These are phyloP conservation scores for Leucozona laternaria DNA, from an alignment of 2,888 invertebrate species.

Conservation along the genomic window DNA sequence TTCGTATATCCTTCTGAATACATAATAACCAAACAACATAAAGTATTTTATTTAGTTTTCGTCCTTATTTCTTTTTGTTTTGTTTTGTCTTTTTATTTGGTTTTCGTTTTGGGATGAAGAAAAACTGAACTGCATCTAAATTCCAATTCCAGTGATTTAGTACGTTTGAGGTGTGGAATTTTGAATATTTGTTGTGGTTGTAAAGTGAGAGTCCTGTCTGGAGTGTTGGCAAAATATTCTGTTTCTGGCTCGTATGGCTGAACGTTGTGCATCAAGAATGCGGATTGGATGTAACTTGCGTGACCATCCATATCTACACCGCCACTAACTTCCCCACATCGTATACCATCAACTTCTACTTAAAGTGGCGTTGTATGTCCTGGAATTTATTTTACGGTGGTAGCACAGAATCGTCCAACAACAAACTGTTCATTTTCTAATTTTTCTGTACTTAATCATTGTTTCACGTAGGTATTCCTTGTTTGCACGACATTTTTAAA, in stretches of 20 bases:
- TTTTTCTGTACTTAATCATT: slow-evolving; percentile 31
- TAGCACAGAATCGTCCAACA: not conserved
- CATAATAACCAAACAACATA: slow-evolving; percentile 25
- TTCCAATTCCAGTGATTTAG: slow-evolving; percentile 71
- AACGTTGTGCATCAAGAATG: not conserved
- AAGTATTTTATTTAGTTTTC: slow-evolving; percentile 24
- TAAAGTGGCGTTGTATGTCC: slow-evolving; percentile 54
- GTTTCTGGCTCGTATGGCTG: not conserved
- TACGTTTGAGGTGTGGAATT: slow-evolving; percentile 48
- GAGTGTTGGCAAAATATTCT: not conserved
- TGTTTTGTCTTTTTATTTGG: not conserved
- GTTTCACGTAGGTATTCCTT: slow-evolving; percentile 49
- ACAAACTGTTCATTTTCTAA: slow-evolving; percentile 27
- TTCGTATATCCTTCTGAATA: not conserved
- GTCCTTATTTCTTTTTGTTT: slow-evolving; percentile 19
- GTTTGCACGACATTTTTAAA: slow-evolving; percentile 49
- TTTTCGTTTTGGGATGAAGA: slow-evolving; percentile 29
- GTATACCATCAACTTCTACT: not conserved
- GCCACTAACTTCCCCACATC: too few species aligned
- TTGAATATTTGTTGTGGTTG: slow-evolving; percentile 54
- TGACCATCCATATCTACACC: not conserved
- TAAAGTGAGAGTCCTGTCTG: slow-evolving; percentile 2
- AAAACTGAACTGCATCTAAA: slow-evolving; percentile 63
- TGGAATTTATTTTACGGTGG: slow-evolving; percentile 3
- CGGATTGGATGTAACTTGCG: slow-evolving; percentile 22